A percentile compares a stretch with the other conserved stretches of the same genome.
Evolutionary conservation across 2,888 invertebrate genomes (phyloP).

Genomic region (Volucella inflata): DNA sequence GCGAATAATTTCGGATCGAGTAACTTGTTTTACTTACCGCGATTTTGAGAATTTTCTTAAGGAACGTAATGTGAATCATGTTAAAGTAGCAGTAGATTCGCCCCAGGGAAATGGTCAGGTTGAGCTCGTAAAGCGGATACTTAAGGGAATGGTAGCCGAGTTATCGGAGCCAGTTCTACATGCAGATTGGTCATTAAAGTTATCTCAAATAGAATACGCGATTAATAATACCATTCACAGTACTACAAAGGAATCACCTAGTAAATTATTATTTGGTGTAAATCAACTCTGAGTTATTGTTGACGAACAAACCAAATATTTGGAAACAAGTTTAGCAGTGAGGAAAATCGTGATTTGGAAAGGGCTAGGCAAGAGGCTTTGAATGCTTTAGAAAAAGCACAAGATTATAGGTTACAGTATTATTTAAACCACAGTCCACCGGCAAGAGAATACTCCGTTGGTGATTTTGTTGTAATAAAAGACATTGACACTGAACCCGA

Average conservation of each 20-base stretch:
- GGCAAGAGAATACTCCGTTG: conserved; percentile 4
- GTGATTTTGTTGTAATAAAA: conserved; percentile 37
- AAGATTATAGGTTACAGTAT: no score
- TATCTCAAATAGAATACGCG: conserved; percentile 70
- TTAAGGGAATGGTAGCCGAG: no score
- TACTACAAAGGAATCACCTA: conserved; percentile 77
- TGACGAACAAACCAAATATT: conserved; percentile 64
- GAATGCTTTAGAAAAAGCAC: no score
- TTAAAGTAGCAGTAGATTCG: no score
- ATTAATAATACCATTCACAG: conserved; percentile 77
- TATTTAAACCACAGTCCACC: not conserved
- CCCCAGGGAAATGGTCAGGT: no score
- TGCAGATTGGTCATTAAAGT: conserved; percentile 1
- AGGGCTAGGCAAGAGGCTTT: no score
- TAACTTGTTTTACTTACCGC: no score
- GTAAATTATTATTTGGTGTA: conserved; percentile 77
- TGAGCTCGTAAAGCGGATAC: no score
- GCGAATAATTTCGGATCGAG: not conserved
- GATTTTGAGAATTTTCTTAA: no score
- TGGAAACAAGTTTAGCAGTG: not conserved
- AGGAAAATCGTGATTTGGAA: no score
- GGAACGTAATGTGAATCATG: no score
- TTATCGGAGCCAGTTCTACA: no score
- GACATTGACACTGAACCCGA: conserved; percentile 22
- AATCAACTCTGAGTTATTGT: conserved; percentile 75